Conservation (phyloP, 2,888 invertebrate genomes). For the Anodontia alba region DNA sequence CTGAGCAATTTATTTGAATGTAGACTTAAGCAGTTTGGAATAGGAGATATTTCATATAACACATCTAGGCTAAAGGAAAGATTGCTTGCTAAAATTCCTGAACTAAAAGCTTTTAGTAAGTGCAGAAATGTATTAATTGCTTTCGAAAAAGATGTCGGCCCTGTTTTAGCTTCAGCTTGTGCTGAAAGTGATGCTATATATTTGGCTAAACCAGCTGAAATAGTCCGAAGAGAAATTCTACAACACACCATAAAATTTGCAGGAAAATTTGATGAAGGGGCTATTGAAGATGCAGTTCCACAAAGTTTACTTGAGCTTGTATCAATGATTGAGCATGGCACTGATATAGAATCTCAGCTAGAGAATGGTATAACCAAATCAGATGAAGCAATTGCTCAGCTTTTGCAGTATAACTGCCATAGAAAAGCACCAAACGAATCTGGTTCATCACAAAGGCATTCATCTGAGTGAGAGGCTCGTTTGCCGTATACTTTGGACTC, state of each 20-base stretch:
- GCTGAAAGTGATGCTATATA: not conserved
- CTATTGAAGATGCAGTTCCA: constrained; percentile 4
- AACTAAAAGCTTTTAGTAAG: not conserved
- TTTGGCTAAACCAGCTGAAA: not conserved
- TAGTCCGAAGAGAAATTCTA: not conserved
- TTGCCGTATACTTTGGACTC: constrained; percentile 47
- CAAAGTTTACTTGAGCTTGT: constrained; percentile 23
- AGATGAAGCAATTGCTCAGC: constrained; percentile 30
- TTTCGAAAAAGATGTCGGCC: not conserved
- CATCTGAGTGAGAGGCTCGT: constrained; percentile 34
- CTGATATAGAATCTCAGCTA: not conserved
- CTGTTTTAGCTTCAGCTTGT: not conserved
- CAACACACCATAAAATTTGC: not conserved
- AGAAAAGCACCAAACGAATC: not conserved
- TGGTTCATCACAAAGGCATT: constrained; percentile 12
- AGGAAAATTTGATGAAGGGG: not conserved
- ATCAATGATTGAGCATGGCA: constrained; percentile 32
- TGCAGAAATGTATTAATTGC: not conserved
- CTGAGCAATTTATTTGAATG: not conserved
- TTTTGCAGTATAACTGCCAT: constrained; percentile 22
- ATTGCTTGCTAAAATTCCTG: not conserved
- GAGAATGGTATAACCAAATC: not conserved
- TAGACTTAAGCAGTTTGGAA: not conserved
- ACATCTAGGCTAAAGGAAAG: not conserved
- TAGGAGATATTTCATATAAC: not conserved